Evolutionary conservation across 1,140 invertebrate genomes (phyloP).

Genomic region (Tetranychus urticae): DNA sequence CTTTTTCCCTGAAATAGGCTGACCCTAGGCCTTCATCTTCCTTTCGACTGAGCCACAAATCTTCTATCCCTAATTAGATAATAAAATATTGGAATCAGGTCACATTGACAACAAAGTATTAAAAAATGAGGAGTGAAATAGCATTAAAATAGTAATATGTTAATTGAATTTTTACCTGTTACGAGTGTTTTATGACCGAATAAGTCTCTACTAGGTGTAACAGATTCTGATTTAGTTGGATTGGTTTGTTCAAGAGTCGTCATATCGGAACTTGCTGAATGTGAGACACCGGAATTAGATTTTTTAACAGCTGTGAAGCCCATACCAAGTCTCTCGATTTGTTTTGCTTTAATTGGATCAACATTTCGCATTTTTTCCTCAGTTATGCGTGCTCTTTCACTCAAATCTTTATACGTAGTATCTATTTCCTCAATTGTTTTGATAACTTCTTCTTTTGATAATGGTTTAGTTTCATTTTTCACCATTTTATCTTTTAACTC

Average conservation of each 20-base stretch:
- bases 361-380: slow-evolving; percentile 45
- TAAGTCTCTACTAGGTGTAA: not conserved
- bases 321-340: slow-evolving; percentile 82
- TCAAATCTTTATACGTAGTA: slow-evolving; percentile 66
- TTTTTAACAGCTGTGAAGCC: slow-evolving; percentile 28
- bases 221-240: not conserved
- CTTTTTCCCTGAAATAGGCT: not conserved
- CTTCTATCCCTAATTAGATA: not conserved
- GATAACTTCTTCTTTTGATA: slow-evolving; percentile 29
- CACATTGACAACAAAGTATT: no score
- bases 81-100: no score
- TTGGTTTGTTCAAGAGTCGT: slow-evolving; percentile 64
- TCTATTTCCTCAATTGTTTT: slow-evolving; percentile 39
- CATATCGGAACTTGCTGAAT: slow-evolving; percentile 83
- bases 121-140: not conserved
- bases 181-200: not conserved
- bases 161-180: not conserved
- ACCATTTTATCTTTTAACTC: slow-evolving; percentile 30
- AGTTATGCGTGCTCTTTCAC: slow-evolving; percentile 45
- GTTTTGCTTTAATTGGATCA: slow-evolving; percentile 65
- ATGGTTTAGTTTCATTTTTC: slow-evolving; percentile 14
- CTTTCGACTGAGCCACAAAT: not conserved
- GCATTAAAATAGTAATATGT: not conserved
- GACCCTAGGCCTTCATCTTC: not conserved
- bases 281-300: slow-evolving; percentile 24